Evolutionary conservation across 2,113 vertebrate species (phyloP).

Genomic region (Neogale vison): DNA sequence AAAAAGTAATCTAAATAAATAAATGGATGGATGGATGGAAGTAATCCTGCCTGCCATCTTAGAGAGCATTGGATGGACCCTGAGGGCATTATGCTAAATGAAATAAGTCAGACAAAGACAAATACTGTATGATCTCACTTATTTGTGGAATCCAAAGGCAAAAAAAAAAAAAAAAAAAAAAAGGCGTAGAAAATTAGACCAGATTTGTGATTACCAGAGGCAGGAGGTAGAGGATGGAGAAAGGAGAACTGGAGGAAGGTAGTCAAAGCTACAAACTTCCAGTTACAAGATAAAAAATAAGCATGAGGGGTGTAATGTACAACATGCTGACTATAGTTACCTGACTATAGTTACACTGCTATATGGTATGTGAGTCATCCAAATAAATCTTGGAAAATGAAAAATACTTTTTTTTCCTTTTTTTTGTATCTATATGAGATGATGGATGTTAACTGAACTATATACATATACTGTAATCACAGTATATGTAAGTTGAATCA

Average conservation of each 20-base stretch:
- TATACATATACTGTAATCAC: too few relatives aligned
- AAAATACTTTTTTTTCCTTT: background rate
- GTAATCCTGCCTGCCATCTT: background rate
- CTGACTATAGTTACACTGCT: background rate
- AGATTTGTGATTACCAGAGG: background rate
- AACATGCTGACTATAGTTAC: background rate
- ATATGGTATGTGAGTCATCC: background rate
- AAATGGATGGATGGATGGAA: too few relatives aligned
- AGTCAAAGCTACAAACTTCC: background rate
- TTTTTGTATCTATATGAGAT: background rate
- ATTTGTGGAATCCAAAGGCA: background rate
- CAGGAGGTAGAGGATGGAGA: background rate
- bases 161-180: background rate
- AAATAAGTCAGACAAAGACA: background rate
- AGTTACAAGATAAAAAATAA: background rate
- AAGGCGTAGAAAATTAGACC: background rate
- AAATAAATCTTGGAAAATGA: background rate
- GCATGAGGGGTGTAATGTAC: background rate
- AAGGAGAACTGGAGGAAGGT: background rate
- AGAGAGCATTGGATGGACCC: background rate
- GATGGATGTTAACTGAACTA: background rate
- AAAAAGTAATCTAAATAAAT: too few relatives aligned
- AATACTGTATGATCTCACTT: background rate
- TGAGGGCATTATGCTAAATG: background rate
- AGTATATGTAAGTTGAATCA: background rate